phyloP scores from a whole-genome alignment of 1,140 invertebrate genomes.

The Atta texana region DNA sequence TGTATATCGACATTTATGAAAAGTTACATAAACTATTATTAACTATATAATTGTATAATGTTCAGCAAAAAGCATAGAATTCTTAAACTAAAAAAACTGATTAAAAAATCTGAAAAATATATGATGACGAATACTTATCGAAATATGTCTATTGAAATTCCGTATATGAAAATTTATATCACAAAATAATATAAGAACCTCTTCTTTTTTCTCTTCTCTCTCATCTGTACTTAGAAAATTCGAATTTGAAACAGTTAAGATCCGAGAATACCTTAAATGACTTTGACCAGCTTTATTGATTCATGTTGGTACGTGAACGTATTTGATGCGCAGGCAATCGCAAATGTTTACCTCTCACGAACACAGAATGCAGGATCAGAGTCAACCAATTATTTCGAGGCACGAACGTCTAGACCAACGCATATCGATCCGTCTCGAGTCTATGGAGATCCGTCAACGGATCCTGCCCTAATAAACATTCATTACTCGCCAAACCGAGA shows the following conservation, averaged over 20 bases:
- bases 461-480: constrained; percentile 75
- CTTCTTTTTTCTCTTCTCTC: background rate
- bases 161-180: background rate
- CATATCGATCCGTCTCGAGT: constrained; percentile 72
- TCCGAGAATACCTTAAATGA: constrained; percentile 21
- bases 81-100: background rate
- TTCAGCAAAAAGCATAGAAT: background rate
- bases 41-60: no score
- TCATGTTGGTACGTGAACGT: constrained; percentile 38
- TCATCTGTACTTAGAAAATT: background rate
- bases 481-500: constrained; percentile 71
- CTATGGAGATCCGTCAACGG: constrained; percentile 69
- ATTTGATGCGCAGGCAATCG: constrained; percentile 53
- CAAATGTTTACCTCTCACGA: constrained; percentile 55
- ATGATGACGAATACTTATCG: background rate
- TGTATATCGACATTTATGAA: constrained; percentile 2
- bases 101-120: background rate
- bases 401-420: constrained; percentile 72
- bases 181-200: background rate
- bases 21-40: background rate
- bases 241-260: background rate
- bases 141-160: background rate
- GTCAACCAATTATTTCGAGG: constrained; percentile 72
- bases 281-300: constrained; percentile 52
- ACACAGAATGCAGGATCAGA: constrained; percentile 62